Evolutionary conservation across 2,888 invertebrate species (phyloP), one percentile per base, ranked within the genome.

Genomic region (Drosophila paracracens): DNA sequence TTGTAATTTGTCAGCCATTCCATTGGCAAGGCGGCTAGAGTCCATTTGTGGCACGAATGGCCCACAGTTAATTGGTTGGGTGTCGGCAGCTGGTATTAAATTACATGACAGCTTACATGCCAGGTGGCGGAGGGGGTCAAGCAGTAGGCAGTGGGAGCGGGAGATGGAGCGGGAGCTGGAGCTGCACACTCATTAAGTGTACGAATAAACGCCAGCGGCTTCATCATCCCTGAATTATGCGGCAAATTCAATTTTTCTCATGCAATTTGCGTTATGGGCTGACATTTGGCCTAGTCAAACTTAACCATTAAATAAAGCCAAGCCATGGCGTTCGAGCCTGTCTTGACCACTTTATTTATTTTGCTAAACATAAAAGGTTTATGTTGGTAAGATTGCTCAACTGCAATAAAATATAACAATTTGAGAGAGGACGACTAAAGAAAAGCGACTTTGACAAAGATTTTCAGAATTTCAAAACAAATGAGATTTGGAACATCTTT

Each of bases 41-140:
- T 67, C 69, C 83, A 68, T 74, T 82, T 62, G 66, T 57, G 53
- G 35, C 35, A 35, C 33, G 52, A 69, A 57, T 82, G 83, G 88
- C 90, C 88, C 87, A 54, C 76, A 88, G 78, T 90, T 90, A 87
- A 87, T 87, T 87, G 89, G 87, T 88, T 86, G 89, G 89, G 87
- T 80, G 90, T 75, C 40, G 57, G 43, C 56, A 33, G 57, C 67
- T 69, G 59, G 63, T 86, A 89, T 86, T 89, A 81, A 88, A 89
- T 86, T 86, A 86, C 85, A 89, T 88, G 85, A 86, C 90, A 86
- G 88, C 90, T 80, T 72, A 86, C 88, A 88, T 82, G 70, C 53
- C 48, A 58, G 60, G 52, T 50, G 53, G 52, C 21, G 10, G 46
- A 25, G 46, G 25, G 2, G 46, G 21, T 25, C 13, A 27, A 10